Base-by-base conservation (phyloP, 1,140 invertebrate species). In the Cotesia chilonis region DNA sequence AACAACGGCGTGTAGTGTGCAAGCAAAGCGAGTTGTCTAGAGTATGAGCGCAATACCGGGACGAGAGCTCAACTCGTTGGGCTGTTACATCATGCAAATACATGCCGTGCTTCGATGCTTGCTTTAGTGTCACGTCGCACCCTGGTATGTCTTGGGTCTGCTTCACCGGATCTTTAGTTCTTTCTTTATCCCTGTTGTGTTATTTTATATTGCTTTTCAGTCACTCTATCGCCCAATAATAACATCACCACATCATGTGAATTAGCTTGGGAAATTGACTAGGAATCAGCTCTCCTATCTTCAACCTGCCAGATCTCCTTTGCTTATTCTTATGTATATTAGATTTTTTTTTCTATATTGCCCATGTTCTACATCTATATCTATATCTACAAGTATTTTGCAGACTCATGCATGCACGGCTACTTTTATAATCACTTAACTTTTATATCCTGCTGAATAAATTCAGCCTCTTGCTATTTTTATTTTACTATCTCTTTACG, bases 1-100 rank as follows among this genome's bases (percentile, higher is more conserved):
- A 47, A 4, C 36, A 14, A 65, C 12, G 17, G 12, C 10, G 63
- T 65, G 36, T 68, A 38, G 60, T 38, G 37, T 38, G 41, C 28
- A 54, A 54, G 41, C 28, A 54, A 54, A 52, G 66, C 54, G 41
- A 47, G 41, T 47, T 47, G 41, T 47, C 41, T 47, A 47, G 41
- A 47, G 41, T 47, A 47, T 47, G 41, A 47, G 41, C 10, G 41
- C 41, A 9, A 47, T 7, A 47, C 6, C 41, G 10, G 28, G 28
- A 28, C 41, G 52, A 20, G 57, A 59, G 57, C 17, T 59, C 66
- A 6, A 55, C 38, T 51, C 63, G 63, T 65, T 65, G 54, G 35
- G 20, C 54, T 14, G 66, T 68, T 68, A 68, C 66, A 68, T 68
- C 66, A 68, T 68, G 66, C 66, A 68, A 57, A 68, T 35, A 55